Evolutionary conservation across 2,888 invertebrate genomes (phyloP).

Genomic region (Nomada ferruginata): DNA sequence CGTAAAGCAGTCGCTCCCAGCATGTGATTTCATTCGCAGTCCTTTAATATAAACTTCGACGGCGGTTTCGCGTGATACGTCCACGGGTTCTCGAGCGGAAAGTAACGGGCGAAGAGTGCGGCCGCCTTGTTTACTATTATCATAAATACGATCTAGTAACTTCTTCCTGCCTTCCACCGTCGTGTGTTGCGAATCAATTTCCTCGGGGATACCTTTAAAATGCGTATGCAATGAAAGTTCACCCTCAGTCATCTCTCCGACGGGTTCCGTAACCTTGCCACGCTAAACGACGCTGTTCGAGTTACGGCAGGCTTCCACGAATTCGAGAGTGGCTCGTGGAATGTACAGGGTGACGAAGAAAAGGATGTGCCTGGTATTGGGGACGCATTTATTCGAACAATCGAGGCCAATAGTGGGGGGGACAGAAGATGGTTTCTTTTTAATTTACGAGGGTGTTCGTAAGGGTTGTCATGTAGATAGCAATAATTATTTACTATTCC

Average conservation of each 20-base stretch:
- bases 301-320: not conserved
- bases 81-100: conserved; percentile 27
- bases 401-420: too few species aligned
- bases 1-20: conserved; percentile 48
- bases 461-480: too few species aligned
- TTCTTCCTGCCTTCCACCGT: conserved; percentile 43
- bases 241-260: not conserved
- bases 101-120: conserved; percentile 45
- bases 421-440: too few species aligned
- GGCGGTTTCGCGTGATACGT: conserved; percentile 40
- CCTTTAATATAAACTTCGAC: conserved; percentile 53
- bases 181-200: conserved; percentile 54
- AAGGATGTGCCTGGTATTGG: too few species aligned
- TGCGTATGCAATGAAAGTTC: conserved; percentile 7
- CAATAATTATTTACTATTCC: too few species aligned
- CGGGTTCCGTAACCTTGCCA: not conserved
- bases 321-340: not conserved
- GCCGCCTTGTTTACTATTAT: conserved; percentile 59
- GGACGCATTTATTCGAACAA: too few species aligned
- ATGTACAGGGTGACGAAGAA: too few species aligned
- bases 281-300: not conserved
- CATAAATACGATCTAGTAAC: conserved; percentile 51
- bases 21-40: conserved; percentile 55
- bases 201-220: conserved; percentile 16
- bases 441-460: too few species aligned